These are phyloP conservation scores for Cylas formicarius DNA, from an alignment of 1,140 invertebrate genomes.

Conservation along the genomic window DNA sequence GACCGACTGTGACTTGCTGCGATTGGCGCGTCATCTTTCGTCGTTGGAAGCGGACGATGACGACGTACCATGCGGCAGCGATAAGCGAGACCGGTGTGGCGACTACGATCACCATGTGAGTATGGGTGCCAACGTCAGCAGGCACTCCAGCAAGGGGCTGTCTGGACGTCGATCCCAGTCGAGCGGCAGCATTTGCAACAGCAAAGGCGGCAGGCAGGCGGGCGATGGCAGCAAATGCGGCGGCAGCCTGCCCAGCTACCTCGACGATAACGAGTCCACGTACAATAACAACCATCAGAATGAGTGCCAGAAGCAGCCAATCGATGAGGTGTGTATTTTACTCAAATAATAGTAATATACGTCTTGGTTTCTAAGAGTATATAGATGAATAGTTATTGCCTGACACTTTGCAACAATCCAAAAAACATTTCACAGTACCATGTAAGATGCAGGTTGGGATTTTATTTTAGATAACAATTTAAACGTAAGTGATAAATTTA, in stretches of 20 bases:
- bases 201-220: slow-evolving; percentile 40
- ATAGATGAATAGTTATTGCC: too few species aligned
- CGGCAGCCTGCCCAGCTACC: slow-evolving; percentile 63
- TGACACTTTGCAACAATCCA: too few species aligned
- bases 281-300: slow-evolving; percentile 56
- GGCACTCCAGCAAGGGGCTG: slow-evolving; percentile 60
- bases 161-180: slow-evolving; percentile 62
- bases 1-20: slow-evolving; percentile 24
- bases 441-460: too few species aligned
- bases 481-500: too few species aligned
- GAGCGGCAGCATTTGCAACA: slow-evolving; percentile 51
- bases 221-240: slow-evolving; percentile 48
- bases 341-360: too few species aligned
- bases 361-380: too few species aligned
- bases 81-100: not conserved
- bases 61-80: not conserved
- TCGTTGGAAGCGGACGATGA: slow-evolving; percentile 8
- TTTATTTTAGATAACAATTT: too few species aligned
- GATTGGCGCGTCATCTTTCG: slow-evolving; percentile 26
- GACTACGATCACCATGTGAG: slow-evolving; percentile 20
- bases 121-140: slow-evolving; percentile 69
- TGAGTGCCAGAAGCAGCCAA: slow-evolving; percentile 48
- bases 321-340: slow-evolving; percentile 51
- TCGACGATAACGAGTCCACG: slow-evolving; percentile 54
- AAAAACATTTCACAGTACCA: too few species aligned